Base-by-base conservation (phyloP, 2,797 vertebrate species). In the Tenualosa ilisha region DNA sequence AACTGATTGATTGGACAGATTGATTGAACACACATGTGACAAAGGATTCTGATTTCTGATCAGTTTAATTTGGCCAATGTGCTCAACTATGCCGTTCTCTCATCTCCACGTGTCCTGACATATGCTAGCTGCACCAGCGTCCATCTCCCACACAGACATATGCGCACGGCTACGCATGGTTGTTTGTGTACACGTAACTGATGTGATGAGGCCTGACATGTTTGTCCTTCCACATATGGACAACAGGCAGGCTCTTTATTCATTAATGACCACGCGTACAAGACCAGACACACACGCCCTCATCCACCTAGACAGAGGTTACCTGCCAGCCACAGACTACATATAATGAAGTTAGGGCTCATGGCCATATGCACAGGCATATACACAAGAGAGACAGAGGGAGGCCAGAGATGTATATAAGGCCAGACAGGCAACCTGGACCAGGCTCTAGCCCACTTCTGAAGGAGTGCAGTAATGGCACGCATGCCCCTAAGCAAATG, bases 171-270 rank as follows among this genome's bases (percentile, higher is more conserved):
- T 56, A 40, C 24, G 54, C 13, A 56, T 26, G 40, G 7, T 43
- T 59, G 85, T 53, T 53, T 81, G 40, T 43, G 82, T 82, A 65
- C 68, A 50, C 49, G 83, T 43, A 31, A 68, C 83, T 75, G 68
- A 75, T 43, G 68, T 75, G 68, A 75, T 31, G 37, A 75, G 68
- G 50, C 13, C 15, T 82, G 79, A 86, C 53, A 37, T 87, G 12
- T 50, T 87, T 82, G 40, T 87, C 61, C 26, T 85, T 43, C 87
- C 63, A 88, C 85, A 84, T 79, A 72, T 37, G 40, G 82, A 81
- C 83, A 20, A 15, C n/a, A 22, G 22, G 46, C 65, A 82, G 68
- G 26, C 31, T 8, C 24, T 2, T 81, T 56, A 85, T 81, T 63
- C 82, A 85, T 81, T 75, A 40, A 75, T 75, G 68, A 40, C 31